These are phyloP conservation scores for Drosophila albomicans DNA, from an alignment of 1,140 invertebrate genomes.

Conservation along the genomic window DNA sequence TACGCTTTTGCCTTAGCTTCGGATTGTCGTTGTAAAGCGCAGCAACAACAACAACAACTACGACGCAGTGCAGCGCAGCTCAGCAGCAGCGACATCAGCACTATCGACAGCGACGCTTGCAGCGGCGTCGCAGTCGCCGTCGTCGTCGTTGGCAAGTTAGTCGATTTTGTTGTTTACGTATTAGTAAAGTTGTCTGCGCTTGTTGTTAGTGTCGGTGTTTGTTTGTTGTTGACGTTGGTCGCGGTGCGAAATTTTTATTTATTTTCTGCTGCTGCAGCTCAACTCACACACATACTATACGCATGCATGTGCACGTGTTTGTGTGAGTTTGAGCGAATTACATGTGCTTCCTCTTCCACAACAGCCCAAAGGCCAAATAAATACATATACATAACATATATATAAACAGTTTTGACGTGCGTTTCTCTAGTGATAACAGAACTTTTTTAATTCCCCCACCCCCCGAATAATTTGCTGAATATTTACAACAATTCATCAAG, in stretches of 20 bases:
- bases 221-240: constrained; percentile 78
- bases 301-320: constrained; percentile 14
- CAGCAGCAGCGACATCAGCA: constrained; percentile 21
- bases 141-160: constrained; percentile 13
- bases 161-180: constrained; percentile 63
- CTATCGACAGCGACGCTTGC: constrained; percentile 26
- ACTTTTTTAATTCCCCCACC: constrained; percentile 27
- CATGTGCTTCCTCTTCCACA: constrained; percentile 54
- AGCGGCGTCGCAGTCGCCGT: constrained; percentile 30
- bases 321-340: constrained; percentile 37
- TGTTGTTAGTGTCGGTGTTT: constrained; percentile 71
- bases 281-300: constrained; percentile 20
- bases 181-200: constrained; percentile 65
- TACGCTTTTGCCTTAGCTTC: constrained; percentile 69
- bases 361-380: constrained; percentile 35
- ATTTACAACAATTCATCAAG: constrained; percentile 18
- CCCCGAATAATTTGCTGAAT: constrained; percentile 24
- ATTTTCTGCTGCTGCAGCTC: constrained; percentile 60
- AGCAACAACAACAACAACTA: constrained; percentile 5
- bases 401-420: constrained; percentile 60
- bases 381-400: no score
- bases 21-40: constrained; percentile 62
- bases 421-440: constrained; percentile 68
- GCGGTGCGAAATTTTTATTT: constrained; percentile 77
- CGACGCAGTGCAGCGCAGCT: constrained; percentile 36